These are phyloP conservation scores for Oscheius sp. DNA, from an alignment of 1,140 invertebrate species.

Conservation along the genomic window DNA sequence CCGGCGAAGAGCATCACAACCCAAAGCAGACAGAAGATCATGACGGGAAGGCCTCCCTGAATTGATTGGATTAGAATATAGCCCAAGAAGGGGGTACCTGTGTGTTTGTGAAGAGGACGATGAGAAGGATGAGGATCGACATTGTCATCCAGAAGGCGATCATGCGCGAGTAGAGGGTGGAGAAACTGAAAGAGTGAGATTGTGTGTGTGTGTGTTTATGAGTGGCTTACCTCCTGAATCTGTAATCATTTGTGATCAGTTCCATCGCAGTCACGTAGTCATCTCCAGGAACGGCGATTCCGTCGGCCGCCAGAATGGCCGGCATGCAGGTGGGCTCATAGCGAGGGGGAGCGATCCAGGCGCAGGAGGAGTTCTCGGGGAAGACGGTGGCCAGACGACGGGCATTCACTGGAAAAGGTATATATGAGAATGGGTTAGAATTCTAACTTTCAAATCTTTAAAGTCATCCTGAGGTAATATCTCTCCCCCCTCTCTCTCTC, in stretches of 20 bases:
- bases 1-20: constrained; percentile 20
- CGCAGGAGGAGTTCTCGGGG: constrained; percentile 27
- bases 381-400: constrained; percentile 17
- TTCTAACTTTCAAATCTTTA: not conserved
- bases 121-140: constrained; percentile 1
- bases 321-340: constrained; percentile 32
- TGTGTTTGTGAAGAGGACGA: constrained; percentile 19
- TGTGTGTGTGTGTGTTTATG: not conserved
- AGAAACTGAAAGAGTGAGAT: constrained; percentile 19
- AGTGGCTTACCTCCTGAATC: constrained; percentile 22
- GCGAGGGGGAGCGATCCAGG: constrained; percentile 26
- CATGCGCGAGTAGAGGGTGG: constrained; percentile 25
- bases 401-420: constrained; percentile 26
- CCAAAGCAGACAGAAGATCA: constrained; percentile 36
- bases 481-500: not conserved
- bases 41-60: constrained; percentile 29
- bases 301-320: constrained; percentile 27
- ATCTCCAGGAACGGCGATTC: constrained; percentile 4
- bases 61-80: not conserved
- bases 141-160: constrained; percentile 32
- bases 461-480: not conserved
- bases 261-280: constrained; percentile 30
- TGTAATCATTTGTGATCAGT: constrained; percentile 11
- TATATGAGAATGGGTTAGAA: too few species aligned
- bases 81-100: not conserved